phyloP scores from a whole-genome alignment of 2,113 vertebrate genomes.

The Pseudopodoces humilis region DNA sequence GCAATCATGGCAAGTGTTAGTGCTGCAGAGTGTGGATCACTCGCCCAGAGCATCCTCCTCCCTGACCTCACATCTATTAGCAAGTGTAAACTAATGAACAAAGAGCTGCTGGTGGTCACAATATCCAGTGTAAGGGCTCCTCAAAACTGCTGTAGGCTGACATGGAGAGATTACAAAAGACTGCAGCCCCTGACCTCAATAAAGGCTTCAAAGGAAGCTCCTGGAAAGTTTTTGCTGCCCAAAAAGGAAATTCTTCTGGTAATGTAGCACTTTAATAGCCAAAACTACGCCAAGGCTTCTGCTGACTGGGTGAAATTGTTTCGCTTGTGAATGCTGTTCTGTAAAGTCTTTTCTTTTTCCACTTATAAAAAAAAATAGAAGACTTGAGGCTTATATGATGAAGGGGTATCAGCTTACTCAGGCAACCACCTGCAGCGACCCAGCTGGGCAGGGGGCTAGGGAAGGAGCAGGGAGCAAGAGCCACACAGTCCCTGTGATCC shows the following conservation, averaged over 20 bases:
- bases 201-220: constrained; percentile 20
- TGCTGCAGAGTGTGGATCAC: constrained; percentile 9
- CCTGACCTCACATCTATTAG: neutral
- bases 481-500: accelerated
- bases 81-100: constrained; percentile 33
- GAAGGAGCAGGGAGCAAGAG: neutral
- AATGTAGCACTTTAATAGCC: neutral
- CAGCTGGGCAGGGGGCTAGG: neutral
- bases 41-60: neutral
- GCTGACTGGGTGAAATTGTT: neutral
- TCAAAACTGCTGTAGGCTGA: neutral
- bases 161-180: neutral
- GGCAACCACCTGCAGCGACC: accelerated
- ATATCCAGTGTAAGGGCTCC: neutral
- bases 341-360: neutral
- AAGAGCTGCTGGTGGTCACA: neutral
- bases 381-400: neutral
- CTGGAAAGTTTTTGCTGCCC: neutral
- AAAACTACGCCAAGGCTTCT: neutral
- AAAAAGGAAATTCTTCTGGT: neutral
- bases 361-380: neutral
- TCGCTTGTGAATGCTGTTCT: neutral
- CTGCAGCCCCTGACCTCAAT: constrained; percentile 25
- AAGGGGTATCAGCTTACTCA: neutral
- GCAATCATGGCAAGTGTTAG: neutral